These are phyloP conservation scores for Polydesmus complanatus DNA, from an alignment of 2,888 invertebrate genomes.

Conservation along the genomic window DNA sequence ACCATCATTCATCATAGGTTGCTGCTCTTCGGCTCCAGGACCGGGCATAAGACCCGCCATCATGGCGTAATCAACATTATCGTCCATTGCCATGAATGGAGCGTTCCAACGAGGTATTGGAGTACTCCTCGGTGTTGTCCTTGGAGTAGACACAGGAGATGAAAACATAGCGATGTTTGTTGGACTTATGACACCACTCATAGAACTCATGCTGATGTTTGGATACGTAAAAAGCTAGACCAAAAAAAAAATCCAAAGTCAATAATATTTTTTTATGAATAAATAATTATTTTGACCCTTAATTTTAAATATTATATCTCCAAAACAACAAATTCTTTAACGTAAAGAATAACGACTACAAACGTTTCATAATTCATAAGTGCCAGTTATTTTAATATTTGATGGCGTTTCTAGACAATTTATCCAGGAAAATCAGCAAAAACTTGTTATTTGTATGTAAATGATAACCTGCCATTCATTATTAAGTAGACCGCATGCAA, in stretches of 20 bases:
- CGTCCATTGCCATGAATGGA: slow-evolving; percentile 72
- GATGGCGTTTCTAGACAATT: no score
- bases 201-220: slow-evolving; percentile 52
- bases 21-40: slow-evolving; percentile 40
- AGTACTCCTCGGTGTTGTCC: slow-evolving; percentile 49
- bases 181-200: slow-evolving; percentile 70
- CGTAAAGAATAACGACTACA: no score
- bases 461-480: no score
- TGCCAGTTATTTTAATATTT: no score
- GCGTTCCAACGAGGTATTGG: slow-evolving; percentile 65
- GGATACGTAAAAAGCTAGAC: slow-evolving; percentile 84
- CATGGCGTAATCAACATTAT: slow-evolving; percentile 74
- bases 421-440: no score
- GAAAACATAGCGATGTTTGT: slow-evolving; percentile 69
- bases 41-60: slow-evolving; percentile 54
- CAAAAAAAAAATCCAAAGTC: neutral
- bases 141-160: slow-evolving; percentile 54
- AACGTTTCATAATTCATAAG: no score
- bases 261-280: no score
- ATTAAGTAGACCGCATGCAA: neutral
- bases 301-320: no score
- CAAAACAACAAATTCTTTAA: no score
- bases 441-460: no score
- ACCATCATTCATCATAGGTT: slow-evolving; percentile 69
- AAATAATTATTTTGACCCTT: no score